Evolutionary conservation across 2,797 vertebrate species (phyloP), one percentile per base, ranked within the genome.

Genomic region (Falco cherrug): DNA sequence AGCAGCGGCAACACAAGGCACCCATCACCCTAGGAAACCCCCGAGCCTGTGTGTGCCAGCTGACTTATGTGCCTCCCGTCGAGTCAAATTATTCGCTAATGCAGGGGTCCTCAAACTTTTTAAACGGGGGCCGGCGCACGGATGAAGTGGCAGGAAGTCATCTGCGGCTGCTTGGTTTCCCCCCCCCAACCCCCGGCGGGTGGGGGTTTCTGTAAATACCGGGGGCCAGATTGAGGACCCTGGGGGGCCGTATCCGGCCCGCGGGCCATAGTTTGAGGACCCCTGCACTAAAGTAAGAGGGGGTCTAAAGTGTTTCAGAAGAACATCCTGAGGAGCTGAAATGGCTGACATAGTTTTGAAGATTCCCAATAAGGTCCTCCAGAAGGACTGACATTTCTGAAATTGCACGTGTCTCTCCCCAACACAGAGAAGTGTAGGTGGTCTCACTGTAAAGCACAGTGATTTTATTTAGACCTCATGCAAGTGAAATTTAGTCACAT

Each of bases 41-140:
- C 19, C 2, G 1, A 68, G 21, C 8, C 26, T 13, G n/a, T 11
- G 0, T 20, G 45, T 4, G 15, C 53, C 2, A 0, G 5, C 37
- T 19, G 76, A 21, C 5, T 17, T 5, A 15, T 1, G 19, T 19
- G 18, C 45, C 10, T 37, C 43, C 19, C 17, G 59, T 6, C 2
- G 7, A 22, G 37, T 17, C 41, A 29, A 41, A 31, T 26, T 8
- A 41, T 18, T 18, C 1, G 0, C 21, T 41, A 28, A 39, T 39
- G 11, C 39, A 39, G 39, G 39, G 39, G 39, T 39, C 39, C 39
- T 39, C 39, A 39, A 39, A 39, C 39, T 39, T 39, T 39, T 39
- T 39, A 39, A 39, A 39, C 11, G 39, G 39, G 39, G 39, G 39
- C 11, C 5, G 11, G 39, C 39, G 39, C 11, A 39, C 39, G 39